Evolutionary conservation across 2,113 vertebrate species (phyloP).

Genomic region (Onychostruthus taczanowskii): DNA sequence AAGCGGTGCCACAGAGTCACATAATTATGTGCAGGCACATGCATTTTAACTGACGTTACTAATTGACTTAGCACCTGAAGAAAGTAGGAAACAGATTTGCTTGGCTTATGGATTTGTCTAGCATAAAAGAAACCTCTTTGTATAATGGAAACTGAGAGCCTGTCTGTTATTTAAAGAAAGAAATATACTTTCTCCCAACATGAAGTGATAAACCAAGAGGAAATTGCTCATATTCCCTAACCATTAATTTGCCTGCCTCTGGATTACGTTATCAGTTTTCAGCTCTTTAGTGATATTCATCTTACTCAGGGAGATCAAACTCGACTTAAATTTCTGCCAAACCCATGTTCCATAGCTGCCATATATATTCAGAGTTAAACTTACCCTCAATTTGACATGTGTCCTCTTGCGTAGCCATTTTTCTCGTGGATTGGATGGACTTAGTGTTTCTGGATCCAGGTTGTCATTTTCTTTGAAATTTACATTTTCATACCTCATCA

Average conservation of each 20-base stretch:
- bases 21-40: not conserved
- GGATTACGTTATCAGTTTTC: not conserved
- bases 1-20: not conserved
- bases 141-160: not conserved
- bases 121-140: not conserved
- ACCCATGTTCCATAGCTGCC: not conserved
- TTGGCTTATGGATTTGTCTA: not conserved
- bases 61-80: not conserved
- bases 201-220: not conserved
- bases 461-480: conserved; percentile 80
- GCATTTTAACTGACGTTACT: not conserved
- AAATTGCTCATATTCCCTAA: not conserved
- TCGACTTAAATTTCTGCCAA: not conserved
- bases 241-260: not conserved
- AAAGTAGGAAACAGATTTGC: not conserved
- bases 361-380: not conserved
- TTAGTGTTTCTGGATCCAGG: conserved; percentile 79
- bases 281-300: not conserved
- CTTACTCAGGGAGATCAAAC: not conserved
- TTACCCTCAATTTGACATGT: conserved; percentile 92
- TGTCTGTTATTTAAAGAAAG: not conserved
- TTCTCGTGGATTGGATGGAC: conserved; percentile 86
- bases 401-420: conserved; percentile 96
- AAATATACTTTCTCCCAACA: not conserved
- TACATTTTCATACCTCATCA: conserved; percentile 89